Evolutionary conservation across 2,797 vertebrate genomes (phyloP), one percentile per base, ranked within the genome.

Genomic region (Parotocinclus haroldoi): DNA sequence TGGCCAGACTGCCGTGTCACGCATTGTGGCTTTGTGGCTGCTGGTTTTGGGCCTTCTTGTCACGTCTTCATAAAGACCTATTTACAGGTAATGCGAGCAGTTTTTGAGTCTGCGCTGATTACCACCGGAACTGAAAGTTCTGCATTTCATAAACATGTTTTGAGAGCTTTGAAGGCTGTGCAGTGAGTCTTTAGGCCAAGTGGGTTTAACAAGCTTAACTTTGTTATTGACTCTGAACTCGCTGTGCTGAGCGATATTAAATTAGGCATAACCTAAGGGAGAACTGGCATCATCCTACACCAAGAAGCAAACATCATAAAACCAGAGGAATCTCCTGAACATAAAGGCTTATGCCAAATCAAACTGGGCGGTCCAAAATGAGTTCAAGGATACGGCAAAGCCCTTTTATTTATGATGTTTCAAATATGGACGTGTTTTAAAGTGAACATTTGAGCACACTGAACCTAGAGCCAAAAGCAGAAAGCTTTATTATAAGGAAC

Each of bases 71-170:
- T 44, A 42, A 10, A 51, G n/a, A 14, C 53, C 44, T 14, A 10
- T 49, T 55, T 55, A 48, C 40, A 40, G 36, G 36, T 55, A 48
- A 48, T 40, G n/a, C 17, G 36, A 17, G 17, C 6, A 11, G n/a
- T n/a, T n/a, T n/a, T n/a, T n/a, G n/a, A n/a, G n/a, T n/a, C 40
- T 10, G 57, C 12, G 51, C 44, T 53, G 66, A 62, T 69, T 55
- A 54, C 42, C 51, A 56, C 52, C 42, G 40, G 16, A 36, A 17
- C 44, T 17, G 37, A 1, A 16, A 53, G 58, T 39, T 49, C 36
- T 36, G 67, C 12, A 12, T 38, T 50, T 38, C 11, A 13, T 10
- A 14, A 55, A 61, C 1, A 50, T 16, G 8, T n/a, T 16, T 16
- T n/a, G 8, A 16, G 10, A 55, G 50, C 58, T 62, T 19, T 12